Evolutionary conservation across 2,888 invertebrate genomes (phyloP), one percentile per base, ranked within the genome.

Genomic region (Penaeus monodon): DNA sequence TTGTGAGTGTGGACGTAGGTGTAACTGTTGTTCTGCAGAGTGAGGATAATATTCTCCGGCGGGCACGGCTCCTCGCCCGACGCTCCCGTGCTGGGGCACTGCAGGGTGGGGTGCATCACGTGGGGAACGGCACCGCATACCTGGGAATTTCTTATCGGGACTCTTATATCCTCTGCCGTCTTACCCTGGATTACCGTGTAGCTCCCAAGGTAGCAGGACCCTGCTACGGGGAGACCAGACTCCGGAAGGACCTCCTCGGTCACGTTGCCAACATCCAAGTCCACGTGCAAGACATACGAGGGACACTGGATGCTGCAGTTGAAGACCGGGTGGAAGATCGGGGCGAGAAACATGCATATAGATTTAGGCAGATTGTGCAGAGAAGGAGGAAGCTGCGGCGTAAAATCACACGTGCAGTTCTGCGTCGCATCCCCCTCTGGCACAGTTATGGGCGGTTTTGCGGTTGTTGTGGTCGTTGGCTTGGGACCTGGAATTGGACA

Each of bases 311-410:
- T 14, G n/a, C 38, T 49, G 33, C 86, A 86, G 65, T 78, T 33
- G 27, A 81, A 86, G 17, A 82, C 14, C 8, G 74, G 77, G 24
- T 86, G 81, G 63, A 68, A 86, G 44, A 77, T 76, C 64, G 81
- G 86, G 65, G 88, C 81, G 22, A 82, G 66, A 44, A 81, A 88
- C 14, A 73, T 77, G 33, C 85, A 85, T 29, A 81, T 85, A n/a
- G 33, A 63, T 85, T 64, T 77, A 24, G 81, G 81, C 38, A 85
- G 57, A 63, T 66, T 85, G 20, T 22, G 33, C 33, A 27, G 66
- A 20, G 38, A 33, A 73, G 29, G 38, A 22, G 38, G 29, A 27
- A 33, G 38, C n/a, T 33, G 29, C 17, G 29, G 65, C 33, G 20
- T 65, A 17, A 65, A 81, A 64, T 64, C 65, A 27, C 65, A 81